Evolutionary conservation across 2,113 vertebrate species (phyloP), one percentile per base, ranked within the genome.

Genomic region (Prunella fulvescens): DNA sequence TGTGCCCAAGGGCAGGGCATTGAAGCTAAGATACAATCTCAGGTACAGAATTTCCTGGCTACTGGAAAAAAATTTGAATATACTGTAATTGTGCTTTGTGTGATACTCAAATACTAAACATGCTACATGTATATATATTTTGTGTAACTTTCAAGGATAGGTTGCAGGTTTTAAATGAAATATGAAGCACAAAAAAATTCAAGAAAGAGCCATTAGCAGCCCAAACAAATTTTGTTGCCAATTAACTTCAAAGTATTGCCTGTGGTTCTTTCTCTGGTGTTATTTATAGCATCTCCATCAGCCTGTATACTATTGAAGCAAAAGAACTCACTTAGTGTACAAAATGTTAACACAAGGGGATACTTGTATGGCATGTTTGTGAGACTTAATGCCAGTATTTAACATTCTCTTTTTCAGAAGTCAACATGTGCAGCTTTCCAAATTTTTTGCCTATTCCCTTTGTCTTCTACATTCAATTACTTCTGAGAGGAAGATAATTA

Each of bases 221-320:
- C 42, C 47, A 81, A 90, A 96, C 19, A 90, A 81, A 78, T 64
- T 91, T 81, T 69, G 40, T 82, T 71, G 83, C 76, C 66, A 86
- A 93, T 82, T 76, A 76, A 88, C 86, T 93, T 93, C 76, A 64
- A 88, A 88, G 86, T 80, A 72, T 76, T 61, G 79, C 79, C 66
- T 69, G n/a, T 83, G 25, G 40, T 81, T 72, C 39, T 35, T 78
- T 79, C 37, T 87, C 58, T 76, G 53, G 67, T 95, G 81, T 92
- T 64, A 84, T 74, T 79, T 92, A 81, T 72, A 64, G 76, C 67
- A 86, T 53, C 35, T 87, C 66, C 53, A 85, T 93, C 70, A 74
- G 45, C 33, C 26, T 60, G 53, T 78, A 82, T 62, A 67, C 62
- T 60, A 86, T 1, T 40, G 76, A 73, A 64, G 72, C 74, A 71